These are phyloP conservation scores for Mola mola DNA, from an alignment of 2,113 vertebrate genomes.

Conservation along the genomic window DNA sequence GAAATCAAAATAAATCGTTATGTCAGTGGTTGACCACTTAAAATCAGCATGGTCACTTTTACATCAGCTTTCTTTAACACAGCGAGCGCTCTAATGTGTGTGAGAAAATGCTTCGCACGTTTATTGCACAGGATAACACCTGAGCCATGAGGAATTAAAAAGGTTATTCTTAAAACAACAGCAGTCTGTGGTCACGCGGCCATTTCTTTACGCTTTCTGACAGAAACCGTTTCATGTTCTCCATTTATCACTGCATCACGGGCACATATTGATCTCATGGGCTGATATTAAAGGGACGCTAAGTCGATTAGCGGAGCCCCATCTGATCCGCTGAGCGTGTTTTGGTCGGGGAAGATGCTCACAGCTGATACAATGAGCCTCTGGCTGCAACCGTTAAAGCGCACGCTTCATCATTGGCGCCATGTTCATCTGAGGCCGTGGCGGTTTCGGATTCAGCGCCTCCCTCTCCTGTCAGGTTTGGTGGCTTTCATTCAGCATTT, in stretches of 20 bases:
- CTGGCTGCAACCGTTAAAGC: neutral
- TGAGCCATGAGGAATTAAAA: no score
- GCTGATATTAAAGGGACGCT: constrained; percentile 33
- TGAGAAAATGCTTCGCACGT: no score
- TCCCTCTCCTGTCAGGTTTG: neutral
- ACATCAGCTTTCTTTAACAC: no score
- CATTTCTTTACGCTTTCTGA: no score
- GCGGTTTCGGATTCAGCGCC: neutral
- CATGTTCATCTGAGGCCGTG: neutral
- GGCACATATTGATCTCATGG: neutral
- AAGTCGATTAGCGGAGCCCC: constrained; percentile 25
- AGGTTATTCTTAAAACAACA: no score
- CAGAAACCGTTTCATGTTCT: constrained; percentile 14
- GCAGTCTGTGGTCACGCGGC: no score
- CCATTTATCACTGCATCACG: neutral
- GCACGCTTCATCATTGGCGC: neutral
- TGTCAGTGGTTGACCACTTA: no score
- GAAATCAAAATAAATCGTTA: no score
- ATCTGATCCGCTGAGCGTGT: neutral
- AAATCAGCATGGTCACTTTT: no score
- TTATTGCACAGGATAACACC: no score
- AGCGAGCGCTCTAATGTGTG: no score
- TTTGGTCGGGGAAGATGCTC: constrained; percentile 15
- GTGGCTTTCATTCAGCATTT: neutral
- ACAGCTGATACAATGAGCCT: constrained; percentile 9